Conservation (phyloP, 2,888 invertebrate species). For the Clistopyga incitator region DNA sequence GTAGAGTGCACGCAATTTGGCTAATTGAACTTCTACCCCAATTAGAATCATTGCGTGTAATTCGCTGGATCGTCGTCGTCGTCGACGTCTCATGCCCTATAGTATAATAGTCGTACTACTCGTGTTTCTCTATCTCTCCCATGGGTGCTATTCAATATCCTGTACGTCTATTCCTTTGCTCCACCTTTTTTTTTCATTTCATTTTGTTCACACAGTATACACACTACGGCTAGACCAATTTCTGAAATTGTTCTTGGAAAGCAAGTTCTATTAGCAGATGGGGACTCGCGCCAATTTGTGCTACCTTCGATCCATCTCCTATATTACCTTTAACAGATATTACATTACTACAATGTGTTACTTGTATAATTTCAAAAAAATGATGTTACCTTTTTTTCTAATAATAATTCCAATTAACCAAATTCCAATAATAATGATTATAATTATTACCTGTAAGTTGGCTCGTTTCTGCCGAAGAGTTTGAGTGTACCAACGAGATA, state of each 20-base stretch:
- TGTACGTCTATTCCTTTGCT: constrained; percentile 37
- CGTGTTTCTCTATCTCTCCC: constrained; percentile 58
- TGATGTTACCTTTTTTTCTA: no score
- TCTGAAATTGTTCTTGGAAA: constrained; percentile 58
- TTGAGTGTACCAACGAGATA: constrained; percentile 92
- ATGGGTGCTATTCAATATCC: constrained; percentile 66
- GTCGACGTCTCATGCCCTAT: constrained; percentile 38
- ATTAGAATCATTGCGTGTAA: constrained; percentile 82
- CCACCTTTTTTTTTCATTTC: constrained; percentile 13
- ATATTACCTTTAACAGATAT: constrained; percentile 20
- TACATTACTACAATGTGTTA: neutral
- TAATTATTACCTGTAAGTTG: constrained; percentile 89
- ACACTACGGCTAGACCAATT: constrained; percentile 44
- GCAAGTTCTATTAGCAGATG: constrained; percentile 55
- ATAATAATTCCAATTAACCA: no score
- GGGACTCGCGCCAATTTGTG: constrained; percentile 9
- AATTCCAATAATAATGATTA: no score
- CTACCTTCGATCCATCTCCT: constrained; percentile 51
- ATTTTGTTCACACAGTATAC: constrained; percentile 16
- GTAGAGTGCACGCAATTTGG: constrained; percentile 73
- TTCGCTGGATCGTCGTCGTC: constrained; percentile 68
- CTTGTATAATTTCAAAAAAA: no score
- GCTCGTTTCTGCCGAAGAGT: constrained; percentile 89
- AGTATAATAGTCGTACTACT: constrained; percentile 39
- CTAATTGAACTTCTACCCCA: constrained; percentile 80